Evolutionary conservation across 2,888 invertebrate genomes (phyloP).

Genomic region (Clostera curtula): DNA sequence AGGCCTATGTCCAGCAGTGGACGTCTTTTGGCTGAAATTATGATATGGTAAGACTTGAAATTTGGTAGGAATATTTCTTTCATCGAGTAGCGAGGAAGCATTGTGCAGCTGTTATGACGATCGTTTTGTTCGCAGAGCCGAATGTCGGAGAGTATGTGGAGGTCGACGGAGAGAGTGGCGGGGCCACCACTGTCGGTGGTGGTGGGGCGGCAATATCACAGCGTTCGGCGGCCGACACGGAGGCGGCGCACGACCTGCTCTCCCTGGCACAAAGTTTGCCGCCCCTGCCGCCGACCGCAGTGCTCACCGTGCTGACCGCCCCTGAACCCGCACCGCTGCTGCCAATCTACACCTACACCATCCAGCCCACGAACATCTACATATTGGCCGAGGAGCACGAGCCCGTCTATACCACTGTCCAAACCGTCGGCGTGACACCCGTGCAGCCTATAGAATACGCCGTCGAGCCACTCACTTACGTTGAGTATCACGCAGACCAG

Average conservation of each 20-base stretch:
- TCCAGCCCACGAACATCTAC: constrained; percentile 71
- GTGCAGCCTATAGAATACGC: constrained; percentile 41
- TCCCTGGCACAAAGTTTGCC: constrained; percentile 86
- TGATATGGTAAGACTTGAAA: no score
- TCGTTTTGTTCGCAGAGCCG: constrained; percentile 20
- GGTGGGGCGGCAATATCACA: no score
- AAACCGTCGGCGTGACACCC: constrained; percentile 36
- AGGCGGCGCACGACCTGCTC: constrained; percentile 89
- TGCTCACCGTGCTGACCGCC: constrained; percentile 52
- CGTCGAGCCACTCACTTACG: constrained; percentile 41
- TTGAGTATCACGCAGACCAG: constrained; percentile 44
- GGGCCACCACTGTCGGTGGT: constrained; percentile 61
- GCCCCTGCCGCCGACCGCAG: constrained; percentile 81
- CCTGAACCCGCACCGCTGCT: constrained; percentile 45
- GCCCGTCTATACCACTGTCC: constrained; percentile 42
- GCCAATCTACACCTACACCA: constrained; percentile 78
- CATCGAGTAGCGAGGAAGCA: no score
- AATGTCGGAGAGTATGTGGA: constrained; percentile 48
- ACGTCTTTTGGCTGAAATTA: no score
- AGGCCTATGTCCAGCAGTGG: no score
- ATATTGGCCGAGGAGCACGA: constrained; percentile 49
- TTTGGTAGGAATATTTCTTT: no score
- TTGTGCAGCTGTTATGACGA: no score
- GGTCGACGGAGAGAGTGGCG: constrained; percentile 56
- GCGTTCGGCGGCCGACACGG: constrained; percentile 87